A percentile compares a stretch with the other conserved stretches of the same genome.
Evolutionary conservation across 2,888 invertebrate species (phyloP).

Genomic region (Sthenelais limicola): DNA sequence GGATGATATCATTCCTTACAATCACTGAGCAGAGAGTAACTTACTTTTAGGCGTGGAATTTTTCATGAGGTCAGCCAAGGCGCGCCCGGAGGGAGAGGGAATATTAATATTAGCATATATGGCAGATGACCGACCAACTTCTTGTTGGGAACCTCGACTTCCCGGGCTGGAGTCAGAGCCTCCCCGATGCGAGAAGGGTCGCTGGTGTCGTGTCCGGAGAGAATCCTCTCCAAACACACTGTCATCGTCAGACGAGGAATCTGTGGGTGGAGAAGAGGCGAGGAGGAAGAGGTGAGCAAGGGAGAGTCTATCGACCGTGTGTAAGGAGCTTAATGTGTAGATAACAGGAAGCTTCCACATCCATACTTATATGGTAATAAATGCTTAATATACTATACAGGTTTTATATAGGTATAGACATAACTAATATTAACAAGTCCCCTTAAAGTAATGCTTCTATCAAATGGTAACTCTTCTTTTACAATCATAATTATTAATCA

Average conservation of each 20-base stretch:
- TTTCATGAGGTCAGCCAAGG: constrained; percentile 80
- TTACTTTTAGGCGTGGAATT: constrained; percentile 60
- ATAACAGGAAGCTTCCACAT: neutral
- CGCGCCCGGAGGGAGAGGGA: constrained; percentile 48
- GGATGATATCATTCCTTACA: too few species aligned
- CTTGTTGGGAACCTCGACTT: constrained; percentile 24
- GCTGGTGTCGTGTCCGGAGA: constrained; percentile 46
- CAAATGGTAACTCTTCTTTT: too few species aligned
- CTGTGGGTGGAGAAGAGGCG: constrained; percentile 47
- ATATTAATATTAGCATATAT: constrained; percentile 65
- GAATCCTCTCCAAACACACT: constrained; percentile 66
- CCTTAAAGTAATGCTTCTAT: too few species aligned
- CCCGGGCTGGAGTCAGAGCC: constrained; percentile 38
- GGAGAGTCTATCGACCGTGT: too few species aligned
- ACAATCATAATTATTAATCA: too few species aligned
- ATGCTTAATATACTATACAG: too few species aligned
- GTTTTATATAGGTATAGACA: too few species aligned
- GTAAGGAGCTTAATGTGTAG: neutral
- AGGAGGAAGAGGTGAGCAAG: constrained; percentile 1
- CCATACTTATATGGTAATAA: too few species aligned
- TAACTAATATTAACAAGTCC: too few species aligned
- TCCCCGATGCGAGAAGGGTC: constrained; percentile 53
- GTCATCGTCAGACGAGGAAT: constrained; percentile 69
- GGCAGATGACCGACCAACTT: constrained; percentile 35
- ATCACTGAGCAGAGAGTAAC: too few species aligned